phyloP scores from a whole-genome alignment of 1,140 invertebrate species.

The Bathynomus jamesi region DNA sequence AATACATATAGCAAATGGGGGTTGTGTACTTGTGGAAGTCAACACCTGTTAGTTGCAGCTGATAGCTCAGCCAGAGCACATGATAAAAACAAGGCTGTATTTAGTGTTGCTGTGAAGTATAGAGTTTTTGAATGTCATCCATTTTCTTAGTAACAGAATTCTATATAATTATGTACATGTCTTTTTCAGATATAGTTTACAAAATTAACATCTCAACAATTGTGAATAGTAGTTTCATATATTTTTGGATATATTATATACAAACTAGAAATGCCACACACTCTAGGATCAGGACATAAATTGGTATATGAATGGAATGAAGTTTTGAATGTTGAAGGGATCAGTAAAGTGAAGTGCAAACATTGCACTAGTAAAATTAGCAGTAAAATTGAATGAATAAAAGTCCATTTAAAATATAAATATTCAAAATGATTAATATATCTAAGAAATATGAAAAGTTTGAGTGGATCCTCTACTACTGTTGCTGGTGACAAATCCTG shows the following conservation, averaged over 20 bases:
- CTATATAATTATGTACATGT: background rate
- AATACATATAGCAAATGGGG: too few species aligned
- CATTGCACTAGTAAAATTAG: conserved; percentile 12
- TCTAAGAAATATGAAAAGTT: background rate
- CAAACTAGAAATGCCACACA: background rate
- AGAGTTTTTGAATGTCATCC: too few species aligned
- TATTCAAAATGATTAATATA: background rate
- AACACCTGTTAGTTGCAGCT: too few species aligned
- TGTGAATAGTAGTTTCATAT: background rate
- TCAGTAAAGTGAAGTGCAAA: conserved; percentile 10
- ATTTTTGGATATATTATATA: too few species aligned
- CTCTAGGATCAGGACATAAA: conserved; percentile 9
- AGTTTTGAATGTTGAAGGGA: conserved; percentile 12
- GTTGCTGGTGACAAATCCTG: background rate
- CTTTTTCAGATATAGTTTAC: background rate
- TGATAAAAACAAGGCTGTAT: too few species aligned
- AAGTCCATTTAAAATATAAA: conserved; percentile 9
- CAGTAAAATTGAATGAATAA: conserved; percentile 12
- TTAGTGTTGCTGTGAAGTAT: too few species aligned
- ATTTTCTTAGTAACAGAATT: background rate
- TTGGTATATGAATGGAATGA: conserved; percentile 11
- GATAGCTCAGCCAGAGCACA: too few species aligned
- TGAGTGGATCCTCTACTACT: background rate
- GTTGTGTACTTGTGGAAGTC: too few species aligned
- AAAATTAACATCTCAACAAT: background rate